Evolutionary conservation across 2,797 vertebrate genomes (phyloP).

Genomic region (Sebastes steindachneri): DNA sequence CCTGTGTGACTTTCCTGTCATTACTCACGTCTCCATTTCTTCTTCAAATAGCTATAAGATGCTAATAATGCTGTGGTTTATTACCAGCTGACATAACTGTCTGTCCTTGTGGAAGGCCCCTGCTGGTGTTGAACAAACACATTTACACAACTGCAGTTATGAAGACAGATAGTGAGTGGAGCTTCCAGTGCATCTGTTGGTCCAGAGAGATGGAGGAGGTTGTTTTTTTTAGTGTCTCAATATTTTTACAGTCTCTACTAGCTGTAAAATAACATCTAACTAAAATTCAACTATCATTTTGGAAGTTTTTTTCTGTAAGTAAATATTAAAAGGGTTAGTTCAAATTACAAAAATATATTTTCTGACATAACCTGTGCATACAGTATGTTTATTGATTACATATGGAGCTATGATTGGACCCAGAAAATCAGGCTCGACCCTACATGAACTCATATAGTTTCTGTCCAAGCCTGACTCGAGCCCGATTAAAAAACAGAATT

Average conservation of each 20-base stretch:
- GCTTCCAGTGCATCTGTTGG: not conserved
- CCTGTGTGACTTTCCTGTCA: slow-evolving; percentile 43
- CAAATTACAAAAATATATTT: not conserved
- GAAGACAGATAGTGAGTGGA: slow-evolving; percentile 26
- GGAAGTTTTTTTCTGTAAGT: not conserved
- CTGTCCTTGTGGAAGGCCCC: slow-evolving; percentile 37
- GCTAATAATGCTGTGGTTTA: slow-evolving; percentile 41
- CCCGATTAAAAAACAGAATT: no score
- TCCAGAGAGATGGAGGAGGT: not conserved
- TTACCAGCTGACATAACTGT: slow-evolving; percentile 32
- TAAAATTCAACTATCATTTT: not conserved
- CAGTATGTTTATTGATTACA: no score
- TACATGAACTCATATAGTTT: no score
- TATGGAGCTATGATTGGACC: no score
- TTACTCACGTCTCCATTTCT: slow-evolving; percentile 48
- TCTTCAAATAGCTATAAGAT: slow-evolving; percentile 48
- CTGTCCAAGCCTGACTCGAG: no score
- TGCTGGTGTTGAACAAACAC: slow-evolving; percentile 47
- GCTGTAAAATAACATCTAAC: not conserved
- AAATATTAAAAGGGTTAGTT: not conserved
- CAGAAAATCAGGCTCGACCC: no score
- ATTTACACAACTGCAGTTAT: slow-evolving; percentile 45
- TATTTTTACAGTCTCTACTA: not conserved
- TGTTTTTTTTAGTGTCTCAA: not conserved
- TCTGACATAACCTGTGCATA: no score